These are phyloP conservation scores for Kryptopterus vitreolus DNA, from an alignment of 2,797 vertebrate genomes.

Conservation along the genomic window DNA sequence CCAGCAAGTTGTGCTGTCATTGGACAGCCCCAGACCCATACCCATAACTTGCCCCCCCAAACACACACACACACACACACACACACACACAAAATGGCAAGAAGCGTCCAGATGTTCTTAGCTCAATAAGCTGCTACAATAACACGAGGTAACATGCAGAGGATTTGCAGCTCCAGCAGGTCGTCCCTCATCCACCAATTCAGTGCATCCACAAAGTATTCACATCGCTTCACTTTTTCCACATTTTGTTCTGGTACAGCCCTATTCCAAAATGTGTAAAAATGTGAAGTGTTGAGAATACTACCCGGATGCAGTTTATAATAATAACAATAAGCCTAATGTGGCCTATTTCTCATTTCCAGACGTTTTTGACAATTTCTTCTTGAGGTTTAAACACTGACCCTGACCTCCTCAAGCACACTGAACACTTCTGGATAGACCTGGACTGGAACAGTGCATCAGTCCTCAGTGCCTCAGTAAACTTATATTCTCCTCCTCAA, in stretches of 20 bases:
- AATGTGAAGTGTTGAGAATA: no score
- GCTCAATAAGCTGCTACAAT: constrained; percentile 17
- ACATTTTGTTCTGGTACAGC: no score
- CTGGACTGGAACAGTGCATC: not conserved
- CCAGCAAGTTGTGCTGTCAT: not conserved
- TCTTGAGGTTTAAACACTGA: not conserved
- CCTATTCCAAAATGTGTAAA: no score
- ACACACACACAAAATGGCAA: constrained; percentile 18
- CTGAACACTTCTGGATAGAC: not conserved
- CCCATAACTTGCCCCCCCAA: not conserved
- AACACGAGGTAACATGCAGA: not conserved
- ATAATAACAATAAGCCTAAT: not conserved
- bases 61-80: no score
- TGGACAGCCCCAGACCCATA: not conserved
- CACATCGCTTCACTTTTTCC: no score
- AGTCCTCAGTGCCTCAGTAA: not conserved
- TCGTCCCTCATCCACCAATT: constrained; percentile 3
- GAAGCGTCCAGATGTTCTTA: constrained; percentile 63
- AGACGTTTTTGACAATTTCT: not conserved
- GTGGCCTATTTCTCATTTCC: no score
- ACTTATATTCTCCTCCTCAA: not conserved
- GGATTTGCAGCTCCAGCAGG: constrained; percentile 13
- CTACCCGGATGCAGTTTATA: no score
- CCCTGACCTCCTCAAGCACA: not conserved
- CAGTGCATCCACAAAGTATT: no score